Evolutionary conservation across 2,888 invertebrate species (phyloP).

Genomic region (Ametastegia equiseti): DNA sequence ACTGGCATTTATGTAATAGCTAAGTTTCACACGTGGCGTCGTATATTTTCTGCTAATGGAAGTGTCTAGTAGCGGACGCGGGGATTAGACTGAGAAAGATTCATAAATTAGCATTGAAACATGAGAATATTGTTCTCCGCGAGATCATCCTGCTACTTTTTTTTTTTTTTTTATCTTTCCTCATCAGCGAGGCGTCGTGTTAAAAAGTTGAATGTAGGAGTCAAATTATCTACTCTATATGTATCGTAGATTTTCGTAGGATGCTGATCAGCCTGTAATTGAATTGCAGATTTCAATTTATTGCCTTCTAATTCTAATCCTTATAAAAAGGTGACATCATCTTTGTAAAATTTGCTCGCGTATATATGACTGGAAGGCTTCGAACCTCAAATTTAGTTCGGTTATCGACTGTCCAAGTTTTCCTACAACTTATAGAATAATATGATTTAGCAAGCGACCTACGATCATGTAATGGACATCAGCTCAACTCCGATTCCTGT

Average conservation of each 20-base stretch:
- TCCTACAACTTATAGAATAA: background rate
- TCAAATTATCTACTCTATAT: background rate
- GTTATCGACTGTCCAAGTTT: background rate
- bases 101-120: background rate
- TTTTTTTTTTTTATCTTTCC: background rate
- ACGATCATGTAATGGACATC: no score
- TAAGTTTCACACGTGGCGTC: background rate
- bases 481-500: no score
- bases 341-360: background rate
- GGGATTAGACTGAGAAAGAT: background rate
- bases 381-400: background rate
- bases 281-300: background rate
- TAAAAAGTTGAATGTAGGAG: background rate
- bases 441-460: no score
- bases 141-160: background rate
- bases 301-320: background rate
- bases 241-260: background rate
- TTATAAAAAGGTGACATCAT: constrained; percentile 2
- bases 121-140: background rate
- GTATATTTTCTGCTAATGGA: constrained; percentile 14
- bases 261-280: background rate
- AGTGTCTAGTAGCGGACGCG: background rate
- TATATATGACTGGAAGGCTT: background rate
- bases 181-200: background rate
- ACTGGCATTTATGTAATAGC: background rate